Percentiles rank a stretch among this genome's conserved stretches.
These are phyloP conservation scores for Picathartes gymnocephalus DNA, from an alignment of 2,113 vertebrate genomes.

Conservation along the genomic window DNA sequence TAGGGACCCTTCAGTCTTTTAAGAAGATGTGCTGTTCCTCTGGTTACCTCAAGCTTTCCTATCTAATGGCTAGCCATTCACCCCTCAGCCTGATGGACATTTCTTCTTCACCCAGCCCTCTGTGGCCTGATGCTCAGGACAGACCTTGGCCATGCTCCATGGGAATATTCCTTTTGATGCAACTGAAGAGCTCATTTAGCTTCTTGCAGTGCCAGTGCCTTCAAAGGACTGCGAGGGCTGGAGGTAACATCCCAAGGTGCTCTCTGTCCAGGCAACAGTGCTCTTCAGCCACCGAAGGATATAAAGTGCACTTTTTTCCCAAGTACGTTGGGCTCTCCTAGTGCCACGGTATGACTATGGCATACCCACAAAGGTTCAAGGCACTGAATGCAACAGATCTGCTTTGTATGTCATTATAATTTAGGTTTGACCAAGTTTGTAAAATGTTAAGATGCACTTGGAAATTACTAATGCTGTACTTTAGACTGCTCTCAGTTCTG, in stretches of 20 bases:
- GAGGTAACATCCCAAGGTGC: neutral
- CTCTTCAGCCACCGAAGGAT: neutral
- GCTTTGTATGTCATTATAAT: neutral
- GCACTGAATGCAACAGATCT: neutral
- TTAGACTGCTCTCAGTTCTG: neutral
- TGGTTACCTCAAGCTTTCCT: neutral
- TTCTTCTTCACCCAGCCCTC: neutral
- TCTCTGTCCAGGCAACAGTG: neutral
- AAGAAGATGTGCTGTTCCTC: neutral
- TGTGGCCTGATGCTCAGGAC: neutral
- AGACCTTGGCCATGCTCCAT: neutral
- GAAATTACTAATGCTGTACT: neutral
- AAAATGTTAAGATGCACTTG: neutral
- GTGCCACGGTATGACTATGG: neutral
- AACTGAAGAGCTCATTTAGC: fast-evolving
- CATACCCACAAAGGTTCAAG: neutral
- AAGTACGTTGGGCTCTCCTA: fast-evolving
- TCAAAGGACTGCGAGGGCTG: neutral
- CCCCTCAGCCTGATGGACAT: neutral
- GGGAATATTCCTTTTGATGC: neutral
- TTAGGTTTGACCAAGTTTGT: fast-evolving
- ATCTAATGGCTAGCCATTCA: neutral
- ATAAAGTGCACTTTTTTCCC: neutral
- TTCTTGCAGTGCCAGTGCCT: neutral
- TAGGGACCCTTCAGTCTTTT: neutral